A percentile compares a stretch with the other conserved stretches of the same genome.
phyloP scores from a whole-genome alignment of 2,113 vertebrate genomes.

The Hystrix cristata region DNA sequence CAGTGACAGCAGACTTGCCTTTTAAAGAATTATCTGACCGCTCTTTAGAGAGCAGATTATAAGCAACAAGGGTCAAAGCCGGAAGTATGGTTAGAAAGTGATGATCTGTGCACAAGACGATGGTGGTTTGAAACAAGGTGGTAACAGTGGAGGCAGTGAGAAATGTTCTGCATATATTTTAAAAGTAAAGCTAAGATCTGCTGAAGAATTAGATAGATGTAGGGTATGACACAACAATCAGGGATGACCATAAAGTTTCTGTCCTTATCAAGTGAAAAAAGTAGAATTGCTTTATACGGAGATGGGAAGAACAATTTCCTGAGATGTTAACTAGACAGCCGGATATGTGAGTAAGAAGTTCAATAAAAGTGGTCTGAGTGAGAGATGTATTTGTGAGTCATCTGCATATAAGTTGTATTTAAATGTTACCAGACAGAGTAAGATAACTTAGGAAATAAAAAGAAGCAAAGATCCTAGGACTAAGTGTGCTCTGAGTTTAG shows the following conservation, averaged over 20 bases:
- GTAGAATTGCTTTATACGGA: background rate
- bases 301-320: constrained; percentile 4
- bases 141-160: background rate
- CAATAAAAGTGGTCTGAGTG: background rate
- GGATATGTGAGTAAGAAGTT: background rate
- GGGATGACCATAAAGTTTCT: background rate
- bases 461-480: background rate
- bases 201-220: background rate
- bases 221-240: background rate
- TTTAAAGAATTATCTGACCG: constrained; percentile 10
- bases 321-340: background rate
- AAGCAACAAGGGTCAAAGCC: background rate
- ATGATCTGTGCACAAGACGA: background rate
- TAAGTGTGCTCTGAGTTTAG: background rate
- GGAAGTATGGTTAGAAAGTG: background rate
- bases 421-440: constrained; percentile 9
- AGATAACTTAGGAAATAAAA: background rate
- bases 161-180: background rate
- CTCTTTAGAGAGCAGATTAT: background rate
- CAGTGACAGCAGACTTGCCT: background rate
- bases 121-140: background rate
- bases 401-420: constrained; percentile 5
- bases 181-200: constrained; percentile 27
- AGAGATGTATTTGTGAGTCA: background rate
- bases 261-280: background rate